Evolutionary conservation across 2,113 vertebrate genomes (phyloP).

Genomic region (Gracilinanus agilis): DNA sequence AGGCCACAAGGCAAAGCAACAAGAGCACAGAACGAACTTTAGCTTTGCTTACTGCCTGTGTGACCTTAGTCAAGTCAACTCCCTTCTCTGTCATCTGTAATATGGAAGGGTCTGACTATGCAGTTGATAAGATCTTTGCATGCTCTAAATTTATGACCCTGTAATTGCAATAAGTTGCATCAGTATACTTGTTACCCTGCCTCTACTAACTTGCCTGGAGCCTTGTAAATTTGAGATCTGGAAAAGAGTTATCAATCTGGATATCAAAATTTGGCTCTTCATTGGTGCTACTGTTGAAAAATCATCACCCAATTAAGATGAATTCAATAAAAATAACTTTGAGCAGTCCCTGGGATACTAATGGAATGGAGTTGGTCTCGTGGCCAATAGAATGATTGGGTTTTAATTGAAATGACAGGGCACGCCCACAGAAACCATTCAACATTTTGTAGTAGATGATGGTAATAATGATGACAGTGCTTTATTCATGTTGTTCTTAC

Average conservation of each 20-base stretch:
- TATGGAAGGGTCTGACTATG: not conserved
- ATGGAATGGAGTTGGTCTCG: constrained; percentile 16
- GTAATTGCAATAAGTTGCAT: not conserved
- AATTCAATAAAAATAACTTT: constrained; percentile 37
- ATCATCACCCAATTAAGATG: constrained; percentile 41
- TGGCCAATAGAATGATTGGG: constrained; percentile 27
- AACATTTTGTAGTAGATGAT: not conserved
- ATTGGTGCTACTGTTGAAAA: constrained; percentile 4
- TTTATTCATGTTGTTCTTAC: constrained; percentile 14
- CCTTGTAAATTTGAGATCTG: constrained; percentile 41
- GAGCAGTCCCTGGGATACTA: constrained; percentile 8
- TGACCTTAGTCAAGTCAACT: not conserved
- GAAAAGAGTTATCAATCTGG: constrained; percentile 45
- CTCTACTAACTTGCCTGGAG: constrained; percentile 40
- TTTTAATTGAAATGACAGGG: constrained; percentile 69
- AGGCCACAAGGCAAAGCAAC: not conserved
- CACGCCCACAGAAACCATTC: constrained; percentile 32
- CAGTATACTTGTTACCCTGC: not conserved
- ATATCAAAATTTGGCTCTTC: constrained; percentile 15
- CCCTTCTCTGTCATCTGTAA: not conserved
- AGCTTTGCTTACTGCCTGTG: not conserved
- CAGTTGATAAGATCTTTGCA: not conserved
- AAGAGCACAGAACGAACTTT: not conserved
- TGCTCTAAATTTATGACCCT: not conserved
- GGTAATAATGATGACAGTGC: not conserved